A percentile compares a stretch with the other conserved stretches of the same genome.
Evolutionary conservation across 2,113 vertebrate genomes (phyloP).

Genomic region (Cyprinodon tularosa): DNA sequence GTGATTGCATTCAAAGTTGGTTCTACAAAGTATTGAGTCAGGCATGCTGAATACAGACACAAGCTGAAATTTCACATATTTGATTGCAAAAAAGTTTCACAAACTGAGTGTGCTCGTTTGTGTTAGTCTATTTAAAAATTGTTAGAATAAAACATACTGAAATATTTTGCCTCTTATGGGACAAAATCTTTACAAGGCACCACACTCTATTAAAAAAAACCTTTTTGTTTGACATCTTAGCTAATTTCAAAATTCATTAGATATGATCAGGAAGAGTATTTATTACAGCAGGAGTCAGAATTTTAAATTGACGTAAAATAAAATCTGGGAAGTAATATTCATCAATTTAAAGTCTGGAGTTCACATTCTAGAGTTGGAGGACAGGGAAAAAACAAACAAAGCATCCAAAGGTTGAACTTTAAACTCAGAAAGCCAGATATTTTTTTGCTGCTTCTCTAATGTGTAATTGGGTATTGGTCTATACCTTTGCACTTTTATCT

Average conservation of each 20-base stretch:
- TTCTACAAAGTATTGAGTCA: no score
- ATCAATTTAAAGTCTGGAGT: background rate
- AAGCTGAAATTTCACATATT: background rate
- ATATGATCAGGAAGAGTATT: constrained; percentile 16
- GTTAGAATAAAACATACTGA: no score
- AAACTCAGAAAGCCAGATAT: background rate
- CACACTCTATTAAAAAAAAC: background rate
- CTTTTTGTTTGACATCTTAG: background rate
- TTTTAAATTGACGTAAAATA: background rate
- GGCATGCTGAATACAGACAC: no score
- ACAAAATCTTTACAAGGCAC: background rate
- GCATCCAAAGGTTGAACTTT: background rate
- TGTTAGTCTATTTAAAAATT: background rate
- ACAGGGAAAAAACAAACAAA: background rate
- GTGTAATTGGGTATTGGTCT: background rate
- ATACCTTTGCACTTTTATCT: background rate
- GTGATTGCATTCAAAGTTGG: no score
- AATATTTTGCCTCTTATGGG: no score
- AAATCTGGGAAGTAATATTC: background rate
- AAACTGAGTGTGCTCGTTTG: background rate
- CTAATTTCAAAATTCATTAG: background rate
- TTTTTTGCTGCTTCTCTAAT: background rate
- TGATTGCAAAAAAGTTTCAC: background rate
- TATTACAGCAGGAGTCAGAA: background rate
- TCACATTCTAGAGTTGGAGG: no score